A percentile compares a stretch with the other conserved stretches of the same genome.
phyloP scores from a whole-genome alignment of 1,140 invertebrate species.

The Drosophila sechellia region DNA sequence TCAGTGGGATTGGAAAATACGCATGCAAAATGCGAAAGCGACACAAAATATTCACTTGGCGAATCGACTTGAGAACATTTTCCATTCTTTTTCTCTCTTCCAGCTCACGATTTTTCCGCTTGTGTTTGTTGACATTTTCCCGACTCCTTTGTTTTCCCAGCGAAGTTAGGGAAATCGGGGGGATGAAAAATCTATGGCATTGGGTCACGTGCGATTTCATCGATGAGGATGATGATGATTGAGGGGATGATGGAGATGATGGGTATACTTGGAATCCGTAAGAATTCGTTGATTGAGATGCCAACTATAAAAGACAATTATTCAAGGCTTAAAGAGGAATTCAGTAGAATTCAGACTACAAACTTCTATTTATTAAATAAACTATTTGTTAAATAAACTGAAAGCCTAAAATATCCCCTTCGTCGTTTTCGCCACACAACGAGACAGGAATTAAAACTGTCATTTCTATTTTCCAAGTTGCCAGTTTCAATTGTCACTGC shows the following conservation, averaged over 20 bases:
- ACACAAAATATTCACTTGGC: slow-evolving; percentile 62
- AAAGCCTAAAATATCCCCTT: neutral
- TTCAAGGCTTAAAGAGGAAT: slow-evolving; percentile 1
- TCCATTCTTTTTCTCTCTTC: slow-evolving; percentile 8
- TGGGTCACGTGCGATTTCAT: slow-evolving; percentile 49
- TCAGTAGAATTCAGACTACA: no score
- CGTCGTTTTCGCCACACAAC: neutral
- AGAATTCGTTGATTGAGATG: slow-evolving; percentile 20
- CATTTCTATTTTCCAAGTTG: neutral
- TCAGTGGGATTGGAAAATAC: slow-evolving; percentile 53
- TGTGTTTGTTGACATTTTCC: slow-evolving; percentile 49
- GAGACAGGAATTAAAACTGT: neutral
- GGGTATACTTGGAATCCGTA: slow-evolving; percentile 10
- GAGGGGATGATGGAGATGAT: slow-evolving; percentile 7
- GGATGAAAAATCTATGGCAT: slow-evolving; percentile 9
- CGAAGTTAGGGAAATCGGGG: slow-evolving; percentile 12
- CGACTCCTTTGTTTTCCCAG: slow-evolving; percentile 39
- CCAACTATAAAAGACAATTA: slow-evolving; percentile 7
- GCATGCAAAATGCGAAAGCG: slow-evolving; percentile 56
- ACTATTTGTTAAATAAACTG: neutral
- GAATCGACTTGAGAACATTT: slow-evolving; percentile 40
- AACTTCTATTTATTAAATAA: no score
- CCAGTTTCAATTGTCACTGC: slow-evolving; percentile 11
- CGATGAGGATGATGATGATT: slow-evolving; percentile 39
- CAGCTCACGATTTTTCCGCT: slow-evolving; percentile 22